Percentiles rank a stretch among this genome's conserved stretches.
phyloP scores from a whole-genome alignment of 2,797 vertebrate species.

The Calcarius lapponicus region DNA sequence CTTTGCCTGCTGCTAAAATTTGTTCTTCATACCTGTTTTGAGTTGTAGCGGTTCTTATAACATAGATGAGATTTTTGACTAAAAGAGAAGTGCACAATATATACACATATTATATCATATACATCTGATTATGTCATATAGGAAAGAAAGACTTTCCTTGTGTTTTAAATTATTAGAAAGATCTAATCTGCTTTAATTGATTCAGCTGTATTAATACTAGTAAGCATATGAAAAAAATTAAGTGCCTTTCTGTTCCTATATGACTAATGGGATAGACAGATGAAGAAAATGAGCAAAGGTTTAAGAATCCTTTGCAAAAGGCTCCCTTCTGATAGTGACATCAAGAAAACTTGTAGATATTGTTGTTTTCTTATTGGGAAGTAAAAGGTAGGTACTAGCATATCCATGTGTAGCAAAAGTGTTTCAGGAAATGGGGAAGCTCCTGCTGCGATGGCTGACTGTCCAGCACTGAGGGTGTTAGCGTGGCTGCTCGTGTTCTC shows the following conservation, averaged over 20 bases:
- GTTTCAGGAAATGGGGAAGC: not conserved
- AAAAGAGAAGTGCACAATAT: not conserved
- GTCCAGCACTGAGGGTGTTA: not conserved
- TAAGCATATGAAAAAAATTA: not conserved
- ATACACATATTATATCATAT: accelerated
- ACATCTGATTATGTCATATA: accelerated
- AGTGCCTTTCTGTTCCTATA: not conserved
- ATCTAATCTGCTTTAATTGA: not conserved
- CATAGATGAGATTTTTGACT: not conserved
- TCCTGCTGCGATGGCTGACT: not conserved
- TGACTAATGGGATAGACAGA: not conserved
- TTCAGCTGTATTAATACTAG: not conserved
- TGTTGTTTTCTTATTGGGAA: not conserved
- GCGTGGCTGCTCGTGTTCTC: not conserved
- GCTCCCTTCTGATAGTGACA: not conserved
- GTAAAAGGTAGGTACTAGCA: not conserved
- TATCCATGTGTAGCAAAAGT: not conserved
- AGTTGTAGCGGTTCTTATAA: not conserved
- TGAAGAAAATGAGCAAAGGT: not conserved
- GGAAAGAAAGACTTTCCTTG: not conserved
- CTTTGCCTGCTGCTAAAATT: not conserved
- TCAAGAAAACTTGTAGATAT: not conserved
- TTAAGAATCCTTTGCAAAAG: not conserved
- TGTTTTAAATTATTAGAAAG: not conserved
- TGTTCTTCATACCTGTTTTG: not conserved